Base-by-base conservation (phyloP, 1,140 invertebrate species). In the Hermetia illucens region DNA sequence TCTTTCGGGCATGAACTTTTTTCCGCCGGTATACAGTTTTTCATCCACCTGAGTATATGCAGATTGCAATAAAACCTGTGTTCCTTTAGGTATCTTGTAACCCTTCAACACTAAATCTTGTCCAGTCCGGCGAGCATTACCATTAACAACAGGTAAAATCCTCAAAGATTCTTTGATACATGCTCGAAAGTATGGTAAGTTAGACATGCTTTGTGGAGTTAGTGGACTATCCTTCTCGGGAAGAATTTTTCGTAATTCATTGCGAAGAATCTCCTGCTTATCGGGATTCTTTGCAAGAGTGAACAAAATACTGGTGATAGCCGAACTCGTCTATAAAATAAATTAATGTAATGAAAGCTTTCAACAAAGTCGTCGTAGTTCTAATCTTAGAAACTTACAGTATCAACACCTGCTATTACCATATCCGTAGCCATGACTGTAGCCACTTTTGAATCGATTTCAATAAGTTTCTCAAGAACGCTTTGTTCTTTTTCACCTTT, bases 331-430 rank as follows among this genome's bases (percentile, higher is more conserved):
- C 50, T 52, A 19, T 27, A 39, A 2, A 31, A 27, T 29, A 32
- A 38, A 22, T 18, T 5, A 4, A n/a, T n/a, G n/a, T n/a, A n/a
- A n/a, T n/a, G n/a, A n/a, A n/a, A n/a, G n/a, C n/a, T n/a, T 18
- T 18, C n/a, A 18, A 21, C 25, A 16, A 29, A 18, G 2, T 18
- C 10, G 12, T 15, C 5, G 16, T 16, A 12, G 9, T 13, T 17
- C 31, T 6, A 19, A n/a, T 1, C 1, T 31, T 12, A 34, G n/a
- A 12, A 4, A 12, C 17, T 63, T 61, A 79, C 76, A 40, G 79
- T 84, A 56, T 85, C 81, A 29, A 83, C 70, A 24, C 80, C 81
- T 16, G 77, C 79, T 25, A 79, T 63, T 21, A 85, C 45, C 68
- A 80, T 75, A 51, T 85, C 81, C 40, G 71, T 62, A 5, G 76